Evolutionary conservation across 2,797 vertebrate genomes (phyloP), one percentile per base, ranked within the genome.

Genomic region (Luscinia megarhynchos): DNA sequence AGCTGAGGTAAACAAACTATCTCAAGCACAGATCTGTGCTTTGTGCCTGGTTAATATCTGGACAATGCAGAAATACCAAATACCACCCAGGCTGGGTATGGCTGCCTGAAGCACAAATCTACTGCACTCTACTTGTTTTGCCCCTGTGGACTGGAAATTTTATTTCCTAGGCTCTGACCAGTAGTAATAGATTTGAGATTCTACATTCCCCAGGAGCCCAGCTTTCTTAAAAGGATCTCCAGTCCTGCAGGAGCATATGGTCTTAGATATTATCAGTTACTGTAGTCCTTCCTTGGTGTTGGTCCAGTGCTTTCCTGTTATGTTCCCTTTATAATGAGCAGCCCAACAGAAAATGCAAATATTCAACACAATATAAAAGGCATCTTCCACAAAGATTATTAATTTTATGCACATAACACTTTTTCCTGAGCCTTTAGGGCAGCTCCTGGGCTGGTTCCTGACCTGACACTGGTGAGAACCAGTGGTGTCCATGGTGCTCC

Each of bases 401-500:
- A 43, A 27, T 41, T 76, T 30, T 30, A 66, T 48, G 46, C 46
- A 48, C 22, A 48, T 19, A 59, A 53, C 21, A 20, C 38, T 32
- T 66, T 30, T 53, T 12, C 15, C 48, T 40, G 41, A 72, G 27
- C 10, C 38, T 40, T 84, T 50, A 57, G 41, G 59, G 24, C 23
- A 76, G 27, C 9, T 84, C 50, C 57, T 66, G 64, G 23, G 45
- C 22, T 50, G 12, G 26, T 38, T 68, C 43, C 64, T 89, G 61
- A 54, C 30, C 45, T 55, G 70, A 36, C 38, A 12, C 14, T 36
- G 26, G 36, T 54, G 34, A 84, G 41, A 88, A 84, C 26, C 3
- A 0, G 51, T 38, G 8, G n/a, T 11, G 6, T 53, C 54, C 20
- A 1, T 38, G 1, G 1, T 21, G 36, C n/a, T 86, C 69, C 50